A percentile compares a stretch with the other conserved stretches of the same genome.
These are phyloP conservation scores for Geococcyx californianus DNA, from an alignment of 2,113 vertebrate genomes.

Conservation along the genomic window DNA sequence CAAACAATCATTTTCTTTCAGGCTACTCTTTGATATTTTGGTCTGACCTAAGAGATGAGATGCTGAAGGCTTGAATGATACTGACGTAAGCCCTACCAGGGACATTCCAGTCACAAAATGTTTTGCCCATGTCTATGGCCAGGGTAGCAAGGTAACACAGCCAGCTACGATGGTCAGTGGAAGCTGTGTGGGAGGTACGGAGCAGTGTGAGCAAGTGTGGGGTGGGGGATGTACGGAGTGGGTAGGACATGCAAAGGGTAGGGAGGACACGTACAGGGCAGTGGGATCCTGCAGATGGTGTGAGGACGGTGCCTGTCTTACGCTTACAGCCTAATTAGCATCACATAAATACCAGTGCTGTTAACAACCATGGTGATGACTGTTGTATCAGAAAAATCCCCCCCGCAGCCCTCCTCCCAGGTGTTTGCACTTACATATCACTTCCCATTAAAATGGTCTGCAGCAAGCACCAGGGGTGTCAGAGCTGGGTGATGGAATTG, in stretches of 20 bases:
- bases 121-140: accelerated
- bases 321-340: neutral
- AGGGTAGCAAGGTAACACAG: neutral
- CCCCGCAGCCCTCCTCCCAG: neutral
- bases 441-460: constrained; percentile 40
- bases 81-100: neutral
- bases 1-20: neutral
- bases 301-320: neutral
- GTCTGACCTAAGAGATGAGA: neutral
- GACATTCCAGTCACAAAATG: neutral
- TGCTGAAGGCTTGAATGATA: neutral
- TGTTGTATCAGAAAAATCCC: constrained; percentile 27
- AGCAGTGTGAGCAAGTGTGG: accelerated
- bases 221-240: too few species aligned
- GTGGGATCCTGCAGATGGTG: accelerated
- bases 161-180: accelerated
- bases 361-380: constrained; percentile 34
- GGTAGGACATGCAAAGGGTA: accelerated
- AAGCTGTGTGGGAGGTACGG: accelerated
- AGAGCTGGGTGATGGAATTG: constrained; percentile 31
- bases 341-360: constrained; percentile 35
- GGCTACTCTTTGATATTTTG: neutral
- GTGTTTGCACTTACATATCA: constrained; percentile 41
- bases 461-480: neutral
- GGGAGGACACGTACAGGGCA: too few species aligned